These are phyloP conservation scores for Hucho hucho DNA, from an alignment of 2,113 vertebrate genomes.

Conservation along the genomic window DNA sequence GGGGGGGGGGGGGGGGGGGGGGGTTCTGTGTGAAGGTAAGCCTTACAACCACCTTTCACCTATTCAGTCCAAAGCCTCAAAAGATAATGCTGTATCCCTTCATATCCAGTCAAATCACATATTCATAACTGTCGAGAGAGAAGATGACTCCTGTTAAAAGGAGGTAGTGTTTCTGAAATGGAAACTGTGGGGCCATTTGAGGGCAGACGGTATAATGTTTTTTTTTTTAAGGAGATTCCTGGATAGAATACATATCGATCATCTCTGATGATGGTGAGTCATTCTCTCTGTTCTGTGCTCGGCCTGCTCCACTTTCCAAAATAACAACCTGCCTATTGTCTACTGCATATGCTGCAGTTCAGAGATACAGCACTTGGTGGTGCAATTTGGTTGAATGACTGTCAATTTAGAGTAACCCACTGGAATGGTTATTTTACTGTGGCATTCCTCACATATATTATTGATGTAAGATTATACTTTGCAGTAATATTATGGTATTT, in stretches of 20 bases:
- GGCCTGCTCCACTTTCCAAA: not conserved
- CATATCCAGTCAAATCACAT: not conserved
- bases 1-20: not conserved
- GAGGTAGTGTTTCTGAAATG: slow-evolving; percentile 14
- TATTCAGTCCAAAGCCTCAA: slow-evolving; percentile 43
- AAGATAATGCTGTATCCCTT: not conserved
- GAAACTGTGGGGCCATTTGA: slow-evolving; percentile 7
- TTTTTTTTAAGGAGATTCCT: slow-evolving; percentile 35
- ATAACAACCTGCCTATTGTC: not conserved
- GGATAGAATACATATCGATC: slow-evolving; percentile 12
- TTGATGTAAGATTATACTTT: not conserved
- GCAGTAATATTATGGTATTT: not conserved
- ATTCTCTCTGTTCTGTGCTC: slow-evolving; percentile 2
- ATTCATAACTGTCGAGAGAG: not conserved
- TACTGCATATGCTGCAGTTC: not conserved
- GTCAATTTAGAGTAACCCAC: too few species aligned
- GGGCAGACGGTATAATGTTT: slow-evolving; percentile 26
- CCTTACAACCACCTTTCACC: slow-evolving; percentile 42
- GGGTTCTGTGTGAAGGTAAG: slow-evolving; percentile 10
- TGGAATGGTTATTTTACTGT: not conserved
- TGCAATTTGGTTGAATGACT: too few species aligned
- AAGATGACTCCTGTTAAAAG: not conserved
- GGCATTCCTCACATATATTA: not conserved
- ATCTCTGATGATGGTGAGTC: slow-evolving; percentile 37
- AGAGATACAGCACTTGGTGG: too few species aligned